A percentile compares a stretch with the other conserved stretches of the same genome.
phyloP scores from a whole-genome alignment of 2,113 vertebrate species.

The Cyprinodon tularosa region DNA sequence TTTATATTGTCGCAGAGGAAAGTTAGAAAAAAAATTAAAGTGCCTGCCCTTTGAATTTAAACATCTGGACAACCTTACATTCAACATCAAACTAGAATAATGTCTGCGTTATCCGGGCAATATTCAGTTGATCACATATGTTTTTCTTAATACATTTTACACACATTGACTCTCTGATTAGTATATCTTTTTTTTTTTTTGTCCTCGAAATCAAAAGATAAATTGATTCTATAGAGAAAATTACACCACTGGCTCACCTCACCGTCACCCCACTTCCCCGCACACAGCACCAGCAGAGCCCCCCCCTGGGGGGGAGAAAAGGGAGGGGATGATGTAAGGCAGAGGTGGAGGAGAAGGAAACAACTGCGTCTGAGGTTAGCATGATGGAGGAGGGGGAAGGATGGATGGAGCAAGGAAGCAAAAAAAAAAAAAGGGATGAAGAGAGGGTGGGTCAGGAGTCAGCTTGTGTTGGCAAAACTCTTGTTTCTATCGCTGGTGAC shows the following conservation, averaged over 20 bases:
- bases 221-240: slow-evolving; percentile 49
- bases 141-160: slow-evolving; percentile 11
- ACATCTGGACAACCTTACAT: neutral
- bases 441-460: slow-evolving; percentile 31
- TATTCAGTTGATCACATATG: slow-evolving; percentile 22
- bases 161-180: slow-evolving; percentile 12
- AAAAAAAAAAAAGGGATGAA: slow-evolving; percentile 3
- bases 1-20: slow-evolving; percentile 37
- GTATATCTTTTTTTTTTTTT: neutral
- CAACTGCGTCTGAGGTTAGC: slow-evolving; percentile 76
- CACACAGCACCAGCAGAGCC: slow-evolving; percentile 42
- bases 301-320: slow-evolving; percentile 51
- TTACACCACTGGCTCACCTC: slow-evolving; percentile 57
- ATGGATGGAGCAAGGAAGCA: slow-evolving; percentile 25
- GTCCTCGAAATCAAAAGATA: slow-evolving; percentile 41
- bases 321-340: slow-evolving; percentile 74
- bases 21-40: slow-evolving; percentile 33
- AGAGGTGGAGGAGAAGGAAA: slow-evolving; percentile 75
- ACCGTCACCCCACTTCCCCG: slow-evolving; percentile 28
- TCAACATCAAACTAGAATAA: neutral
- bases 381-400: slow-evolving; percentile 68
- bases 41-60: neutral
- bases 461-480: slow-evolving; percentile 38
- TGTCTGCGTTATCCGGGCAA: slow-evolving; percentile 5
- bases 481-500: slow-evolving; percentile 28